phyloP scores from a whole-genome alignment of 2,797 vertebrate species.

The Acipenser oxyrinchus region DNA sequence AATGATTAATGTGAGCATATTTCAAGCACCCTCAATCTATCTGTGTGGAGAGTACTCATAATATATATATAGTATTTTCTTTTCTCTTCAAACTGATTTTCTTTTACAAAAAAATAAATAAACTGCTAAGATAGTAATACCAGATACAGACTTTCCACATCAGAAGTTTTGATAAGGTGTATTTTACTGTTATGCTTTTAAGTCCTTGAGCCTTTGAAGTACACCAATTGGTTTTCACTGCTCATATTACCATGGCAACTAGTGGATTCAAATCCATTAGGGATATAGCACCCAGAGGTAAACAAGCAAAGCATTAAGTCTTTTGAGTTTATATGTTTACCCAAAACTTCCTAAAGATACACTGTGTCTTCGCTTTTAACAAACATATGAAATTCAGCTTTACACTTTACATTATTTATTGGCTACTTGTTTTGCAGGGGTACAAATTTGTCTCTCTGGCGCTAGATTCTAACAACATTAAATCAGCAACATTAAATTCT shows the following conservation, averaged over 20 bases:
- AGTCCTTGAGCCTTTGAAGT: constrained; percentile 36
- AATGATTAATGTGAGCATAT: no score
- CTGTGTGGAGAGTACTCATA: no score
- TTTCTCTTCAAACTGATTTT: constrained; percentile 15
- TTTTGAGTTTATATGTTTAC: background rate
- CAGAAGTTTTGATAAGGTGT: constrained; percentile 28
- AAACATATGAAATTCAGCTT: constrained; percentile 13
- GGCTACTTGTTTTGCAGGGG: constrained; percentile 10
- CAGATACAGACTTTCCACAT: constrained; percentile 29
- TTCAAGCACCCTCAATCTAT: no score
- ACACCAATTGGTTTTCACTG: constrained; percentile 36
- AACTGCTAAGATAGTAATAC: constrained; percentile 25
- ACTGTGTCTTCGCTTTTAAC: constrained; percentile 2
- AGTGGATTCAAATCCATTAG: constrained; percentile 15
- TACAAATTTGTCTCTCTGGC: no score
- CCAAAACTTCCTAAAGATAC: background rate
- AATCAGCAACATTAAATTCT: no score
- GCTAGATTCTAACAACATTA: no score
- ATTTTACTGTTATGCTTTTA: constrained; percentile 28
- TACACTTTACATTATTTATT: constrained; percentile 10
- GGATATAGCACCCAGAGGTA: background rate
- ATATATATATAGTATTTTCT: background rate
- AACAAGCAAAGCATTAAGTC: background rate
- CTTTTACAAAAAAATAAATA: constrained; percentile 21
- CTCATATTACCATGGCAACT: constrained; percentile 29